Evolutionary conservation across 1,140 invertebrate genomes (phyloP), one percentile per base, ranked within the genome.

Genomic region (Thaumetopoea pityocampa): DNA sequence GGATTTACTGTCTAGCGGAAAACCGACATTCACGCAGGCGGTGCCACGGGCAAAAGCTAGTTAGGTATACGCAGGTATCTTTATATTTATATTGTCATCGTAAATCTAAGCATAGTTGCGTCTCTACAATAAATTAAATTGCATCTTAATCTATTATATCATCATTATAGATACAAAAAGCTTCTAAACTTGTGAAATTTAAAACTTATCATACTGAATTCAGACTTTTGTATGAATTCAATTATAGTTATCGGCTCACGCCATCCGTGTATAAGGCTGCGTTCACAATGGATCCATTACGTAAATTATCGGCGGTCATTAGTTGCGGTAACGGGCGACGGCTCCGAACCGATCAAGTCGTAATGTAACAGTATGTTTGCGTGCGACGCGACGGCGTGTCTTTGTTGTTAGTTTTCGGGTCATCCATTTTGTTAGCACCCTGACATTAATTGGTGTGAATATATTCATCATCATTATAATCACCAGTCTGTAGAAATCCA

Each of bases 221-320:
- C 49, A 65, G 37, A 57, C 35, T 38, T 37, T 38, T 20, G 36
- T 20, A 50, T 24, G 43, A 42, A 59, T 67, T 67, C 57, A 69
- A 65, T 67, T 61, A 56, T 27, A 34, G 32, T 14, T 27, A 49
- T 23, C 23, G 33, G 43, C 44, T 34, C 73, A 78, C 73, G 73
- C 70, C 51, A 80, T 65, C 45, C 46, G 44, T 29, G 44, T 67
- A 71, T 77, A 76, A 73, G 69, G 62, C 32, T 49, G 47, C 52
- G 19, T 46, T 46, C 61, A 73, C 71, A 77, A 74, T 68, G 37
- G 60, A 70, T 73, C 70, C 74, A 81, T 81, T 81, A 77, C 66
- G 51, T 56, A 73, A 77, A 79, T 79, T 76, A 68, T 69, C 47
- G 20, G 27, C 43, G 35, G 37, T 56, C 56, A 69, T 70, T 63